These are phyloP conservation scores for Papilio helenus DNA, from an alignment of 1,140 invertebrate species.

Conservation along the genomic window DNA sequence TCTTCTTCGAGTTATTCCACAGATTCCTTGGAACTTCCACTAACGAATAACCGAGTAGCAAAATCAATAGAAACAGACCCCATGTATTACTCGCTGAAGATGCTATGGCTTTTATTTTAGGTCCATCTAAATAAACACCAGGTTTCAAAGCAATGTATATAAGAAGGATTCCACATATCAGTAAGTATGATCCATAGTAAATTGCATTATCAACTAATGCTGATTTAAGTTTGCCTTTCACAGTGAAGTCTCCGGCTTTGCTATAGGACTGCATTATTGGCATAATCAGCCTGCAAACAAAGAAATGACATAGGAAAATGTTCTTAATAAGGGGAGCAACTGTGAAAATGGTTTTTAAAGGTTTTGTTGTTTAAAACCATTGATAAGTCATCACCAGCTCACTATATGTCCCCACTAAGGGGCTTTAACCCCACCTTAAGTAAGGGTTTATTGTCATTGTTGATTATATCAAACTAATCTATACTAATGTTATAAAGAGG, in stretches of 20 bases:
- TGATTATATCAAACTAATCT: no score
- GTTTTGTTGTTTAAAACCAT: no score
- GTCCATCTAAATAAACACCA: constrained; percentile 94
- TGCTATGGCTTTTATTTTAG: constrained; percentile 97
- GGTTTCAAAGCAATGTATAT: constrained; percentile 97
- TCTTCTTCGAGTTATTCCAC: constrained; percentile 93
- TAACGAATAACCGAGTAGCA: constrained; percentile 97
- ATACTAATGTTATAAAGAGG: no score
- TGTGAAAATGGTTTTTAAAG: no score
- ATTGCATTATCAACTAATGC: constrained; percentile 98
- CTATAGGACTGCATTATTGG: constrained; percentile 99
- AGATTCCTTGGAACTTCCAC: constrained; percentile 96
- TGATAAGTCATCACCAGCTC: no score
- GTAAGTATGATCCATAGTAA: constrained; percentile 98
- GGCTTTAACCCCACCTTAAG: no score
- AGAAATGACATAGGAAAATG: neutral
- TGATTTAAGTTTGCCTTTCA: constrained; percentile 97
- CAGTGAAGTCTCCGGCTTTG: constrained; percentile 98
- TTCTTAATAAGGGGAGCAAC: neutral
- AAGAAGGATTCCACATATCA: constrained; percentile 96
- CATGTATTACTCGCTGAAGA: constrained; percentile 99
- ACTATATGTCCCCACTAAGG: no score
- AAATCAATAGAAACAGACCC: constrained; percentile 97
- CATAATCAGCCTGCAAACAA: constrained; percentile 91
- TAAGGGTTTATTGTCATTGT: no score